Conservation (phyloP, 1,140 invertebrate species). For the Melanaphis sacchari region DNA sequence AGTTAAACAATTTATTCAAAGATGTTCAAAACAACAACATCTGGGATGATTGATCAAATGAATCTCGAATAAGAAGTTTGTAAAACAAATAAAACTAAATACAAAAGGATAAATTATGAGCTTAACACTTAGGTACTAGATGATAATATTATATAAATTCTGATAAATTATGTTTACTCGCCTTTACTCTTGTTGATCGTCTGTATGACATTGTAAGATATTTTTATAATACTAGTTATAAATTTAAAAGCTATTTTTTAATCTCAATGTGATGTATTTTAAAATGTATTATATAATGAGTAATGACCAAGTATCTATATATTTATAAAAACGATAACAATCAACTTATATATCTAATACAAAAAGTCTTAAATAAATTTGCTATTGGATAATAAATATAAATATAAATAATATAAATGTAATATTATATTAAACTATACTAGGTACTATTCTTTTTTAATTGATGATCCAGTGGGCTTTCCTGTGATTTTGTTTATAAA, state of each 20-base stretch:
- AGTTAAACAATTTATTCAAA: no score
- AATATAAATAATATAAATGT: neutral
- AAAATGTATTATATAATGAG: conserved; percentile 14
- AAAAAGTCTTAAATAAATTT: neutral
- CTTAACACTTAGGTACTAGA: conserved; percentile 2
- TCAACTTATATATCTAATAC: neutral
- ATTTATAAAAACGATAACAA: neutral
- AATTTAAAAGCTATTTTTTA: neutral
- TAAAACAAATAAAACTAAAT: neutral
- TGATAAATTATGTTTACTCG: neutral
- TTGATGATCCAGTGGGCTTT: neutral
- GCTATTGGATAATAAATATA: neutral
- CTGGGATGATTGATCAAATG: neutral
- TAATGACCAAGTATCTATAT: neutral
- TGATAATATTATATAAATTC: conserved; percentile 6
- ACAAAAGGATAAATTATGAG: conserved; percentile 9
- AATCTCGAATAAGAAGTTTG: neutral
- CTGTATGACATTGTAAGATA: neutral
- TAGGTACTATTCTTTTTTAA: neutral
- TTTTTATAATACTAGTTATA: neutral
- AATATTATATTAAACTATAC: neutral
- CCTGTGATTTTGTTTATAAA: conserved; percentile 17
- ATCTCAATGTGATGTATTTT: conserved; percentile 16
- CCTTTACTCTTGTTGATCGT: neutral
- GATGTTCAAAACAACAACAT: no score